These are phyloP conservation scores for Cyprinella venusta DNA, from an alignment of 2,797 vertebrate species.

Conservation along the genomic window DNA sequence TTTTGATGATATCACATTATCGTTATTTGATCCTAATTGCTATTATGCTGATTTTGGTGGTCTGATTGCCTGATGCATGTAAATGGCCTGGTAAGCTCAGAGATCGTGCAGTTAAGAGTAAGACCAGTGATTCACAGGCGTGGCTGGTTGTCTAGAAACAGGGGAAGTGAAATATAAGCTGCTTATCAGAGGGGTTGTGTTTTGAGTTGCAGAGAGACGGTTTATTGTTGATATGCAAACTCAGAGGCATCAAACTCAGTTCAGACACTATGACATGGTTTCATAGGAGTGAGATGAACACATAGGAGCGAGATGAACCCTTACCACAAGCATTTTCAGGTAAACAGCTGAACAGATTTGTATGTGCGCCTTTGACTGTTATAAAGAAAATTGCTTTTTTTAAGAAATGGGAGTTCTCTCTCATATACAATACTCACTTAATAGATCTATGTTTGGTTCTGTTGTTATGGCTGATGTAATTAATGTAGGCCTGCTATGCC, in stretches of 20 bases:
- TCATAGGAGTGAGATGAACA: conserved; percentile 42
- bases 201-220: conserved; percentile 39
- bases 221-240: conserved; percentile 49
- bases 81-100: not conserved
- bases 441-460: not conserved
- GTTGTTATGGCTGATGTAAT: not conserved
- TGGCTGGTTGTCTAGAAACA: conserved; percentile 49
- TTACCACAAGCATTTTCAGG: conserved; percentile 32
- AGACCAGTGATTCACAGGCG: not conserved
- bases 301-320: conserved; percentile 40
- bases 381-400: not conserved
- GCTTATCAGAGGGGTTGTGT: not conserved
- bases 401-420: not conserved
- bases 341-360: conserved; percentile 22
- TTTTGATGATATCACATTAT: not conserved
- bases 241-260: conserved; percentile 30
- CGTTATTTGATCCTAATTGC: not conserved
- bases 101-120: not conserved
- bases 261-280: not conserved
- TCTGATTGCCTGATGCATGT: not conserved
- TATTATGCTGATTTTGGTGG: not conserved
- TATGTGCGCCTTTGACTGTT: not conserved
- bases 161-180: not conserved
- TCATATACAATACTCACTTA: not conserved
- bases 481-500: not conserved